phyloP scores from a whole-genome alignment of 1,140 invertebrate genomes.

The Riptortus pedestris region DNA sequence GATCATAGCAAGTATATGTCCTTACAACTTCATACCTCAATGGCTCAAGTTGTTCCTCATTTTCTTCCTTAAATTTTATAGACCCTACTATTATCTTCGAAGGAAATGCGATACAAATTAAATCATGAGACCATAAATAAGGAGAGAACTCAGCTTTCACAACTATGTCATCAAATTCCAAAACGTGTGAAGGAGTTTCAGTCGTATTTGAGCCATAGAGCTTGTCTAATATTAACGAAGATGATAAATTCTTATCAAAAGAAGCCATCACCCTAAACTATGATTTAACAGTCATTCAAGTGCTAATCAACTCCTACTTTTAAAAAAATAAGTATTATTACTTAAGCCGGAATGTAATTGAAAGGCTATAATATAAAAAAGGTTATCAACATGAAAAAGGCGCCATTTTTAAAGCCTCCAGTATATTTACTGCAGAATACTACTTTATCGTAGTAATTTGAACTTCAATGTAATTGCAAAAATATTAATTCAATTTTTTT shows the following conservation, averaged over 20 bases:
- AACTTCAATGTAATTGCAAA: too few species aligned
- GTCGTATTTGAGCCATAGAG: background rate
- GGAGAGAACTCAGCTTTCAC: constrained; percentile 42
- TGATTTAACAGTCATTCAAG: too few species aligned
- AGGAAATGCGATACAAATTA: constrained; percentile 40
- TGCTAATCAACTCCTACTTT: too few species aligned
- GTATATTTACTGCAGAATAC: too few species aligned
- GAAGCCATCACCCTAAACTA: too few species aligned
- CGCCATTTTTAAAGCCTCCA: too few species aligned
- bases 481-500: too few species aligned
- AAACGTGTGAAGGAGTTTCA: constrained; percentile 25
- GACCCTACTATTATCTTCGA: constrained; percentile 38
- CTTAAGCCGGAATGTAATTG: too few species aligned
- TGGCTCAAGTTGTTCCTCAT: constrained; percentile 29
- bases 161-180: constrained; percentile 37
- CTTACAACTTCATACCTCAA: constrained; percentile 33
- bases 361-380: too few species aligned
- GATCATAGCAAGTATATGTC: constrained; percentile 42
- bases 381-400: too few species aligned
- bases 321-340: too few species aligned
- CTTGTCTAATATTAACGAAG: constrained; percentile 18
- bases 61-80: constrained; percentile 30
- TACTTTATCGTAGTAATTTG: too few species aligned
- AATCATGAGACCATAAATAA: constrained; percentile 43
- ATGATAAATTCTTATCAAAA: constrained; percentile 8